Evolutionary conservation across 2,888 invertebrate species (phyloP), one percentile per base, ranked within the genome.

Genomic region (Lasioglossum vierecki): DNA sequence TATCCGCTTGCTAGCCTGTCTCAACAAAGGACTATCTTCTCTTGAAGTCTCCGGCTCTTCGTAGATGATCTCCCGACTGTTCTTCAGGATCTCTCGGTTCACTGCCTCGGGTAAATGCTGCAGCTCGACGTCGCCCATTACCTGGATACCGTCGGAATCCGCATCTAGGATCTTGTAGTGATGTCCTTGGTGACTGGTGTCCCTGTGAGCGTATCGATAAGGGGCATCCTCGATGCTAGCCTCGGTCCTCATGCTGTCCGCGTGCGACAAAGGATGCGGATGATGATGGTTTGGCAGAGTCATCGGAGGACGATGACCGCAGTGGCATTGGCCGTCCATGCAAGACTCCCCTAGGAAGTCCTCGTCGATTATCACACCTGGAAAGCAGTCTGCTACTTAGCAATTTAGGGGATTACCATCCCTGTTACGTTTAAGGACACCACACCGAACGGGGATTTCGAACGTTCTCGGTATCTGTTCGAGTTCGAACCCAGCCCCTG

Each of bases 351-450:
- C 78, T 68, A 89, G 80, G 71, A 90, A 85, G 71, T 94, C 93
- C 77, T 94, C 93, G 80, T 93, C 93, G 77, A 93, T 82, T 74
- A 91, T 85, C 68, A 92, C 89, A 93, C 93, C 94, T 94, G 91
- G 13, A 93, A 93, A 89, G 39, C 79, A 83, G 80, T 77, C 86
- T 88, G 39, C n/a, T n/a, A 72, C 86, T 92, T 91, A 90, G 84
- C 60, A 11, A 60, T n/a, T 5, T 60, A 60, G 63, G 30, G 39
- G 18, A 35, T 35, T 46, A 46, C 46, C 15, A 15, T 15, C 30
- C 35, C 5, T 46, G 26, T 22, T 53, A 53, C 22, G 53, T 22
- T 15, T 66, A 60, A 26, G 26, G 60, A 60, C 60, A 60, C 53
- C 53, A 53, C 53, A 53, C 26, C 60, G 26, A 26, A 26, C 35